A percentile compares a stretch with the other conserved stretches of the same genome.
phyloP scores from a whole-genome alignment of 1,140 invertebrate genomes.

The Linepithema humile region DNA sequence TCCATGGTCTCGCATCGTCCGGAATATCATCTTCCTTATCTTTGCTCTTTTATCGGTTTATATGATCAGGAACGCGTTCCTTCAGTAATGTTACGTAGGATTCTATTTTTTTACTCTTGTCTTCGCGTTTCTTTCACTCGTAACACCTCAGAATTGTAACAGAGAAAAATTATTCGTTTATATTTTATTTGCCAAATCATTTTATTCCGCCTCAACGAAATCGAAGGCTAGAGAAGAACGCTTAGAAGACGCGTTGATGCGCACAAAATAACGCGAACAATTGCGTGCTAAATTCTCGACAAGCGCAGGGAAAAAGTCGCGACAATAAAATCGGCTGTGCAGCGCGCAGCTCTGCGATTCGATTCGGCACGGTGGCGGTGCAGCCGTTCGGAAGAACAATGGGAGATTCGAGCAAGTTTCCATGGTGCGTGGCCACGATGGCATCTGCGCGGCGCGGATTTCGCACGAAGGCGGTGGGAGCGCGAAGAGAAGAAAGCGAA shows the following conservation, averaged over 20 bases:
- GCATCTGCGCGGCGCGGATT: conserved; percentile 47
- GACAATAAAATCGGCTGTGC: conserved; percentile 58
- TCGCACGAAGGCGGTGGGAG: conserved; percentile 12
- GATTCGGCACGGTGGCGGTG: conserved; percentile 8
- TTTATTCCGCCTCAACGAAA: background rate
- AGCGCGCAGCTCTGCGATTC: conserved; percentile 22
- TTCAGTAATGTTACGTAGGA: background rate
- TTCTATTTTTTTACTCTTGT: background rate
- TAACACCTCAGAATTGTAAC: background rate
- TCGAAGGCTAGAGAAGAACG: background rate
- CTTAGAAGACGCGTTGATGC: conserved; percentile 8
- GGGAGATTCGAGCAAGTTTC: conserved; percentile 60
- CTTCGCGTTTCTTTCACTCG: background rate
- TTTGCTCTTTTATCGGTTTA: background rate
- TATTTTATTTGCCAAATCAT: background rate
- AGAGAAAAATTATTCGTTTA: background rate
- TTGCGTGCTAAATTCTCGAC: conserved; percentile 53
- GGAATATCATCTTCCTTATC: background rate
- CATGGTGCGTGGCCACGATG: conserved; percentile 51
- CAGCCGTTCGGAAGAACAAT: conserved; percentile 58
- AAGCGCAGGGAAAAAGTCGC: conserved; percentile 39
- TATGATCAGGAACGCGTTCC: background rate
- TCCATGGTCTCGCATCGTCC: conserved; percentile 4
- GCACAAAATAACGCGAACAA: conserved; percentile 45
- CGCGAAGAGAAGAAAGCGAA: conserved; percentile 21